Conservation (phyloP, 2,113 vertebrate genomes). For the Chlorodrepanis virens region DNA sequence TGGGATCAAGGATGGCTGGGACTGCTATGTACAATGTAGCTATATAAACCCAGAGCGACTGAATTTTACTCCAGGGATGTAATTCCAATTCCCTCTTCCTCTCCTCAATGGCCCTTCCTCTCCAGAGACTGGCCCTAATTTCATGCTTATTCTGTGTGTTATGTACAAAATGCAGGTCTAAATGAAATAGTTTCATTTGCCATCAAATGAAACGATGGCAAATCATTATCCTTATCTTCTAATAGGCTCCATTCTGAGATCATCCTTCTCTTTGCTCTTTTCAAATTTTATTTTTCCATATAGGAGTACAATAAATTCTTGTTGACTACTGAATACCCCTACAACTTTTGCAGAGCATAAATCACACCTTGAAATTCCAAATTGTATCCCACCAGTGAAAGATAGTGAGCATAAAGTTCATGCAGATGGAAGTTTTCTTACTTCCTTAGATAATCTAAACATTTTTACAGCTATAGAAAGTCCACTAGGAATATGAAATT, state of each 20-base stretch:
- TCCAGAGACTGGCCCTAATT: not conserved
- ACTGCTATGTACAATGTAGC: not conserved
- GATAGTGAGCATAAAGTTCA: not conserved
- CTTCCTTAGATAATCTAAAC: not conserved
- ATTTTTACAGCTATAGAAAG: not conserved
- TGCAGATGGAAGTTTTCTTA: not conserved
- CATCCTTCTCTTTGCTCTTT: slow-evolving; percentile 40
- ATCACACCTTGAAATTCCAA: slow-evolving; percentile 35
- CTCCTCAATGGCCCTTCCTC: not conserved
- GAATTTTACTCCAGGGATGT: slow-evolving; percentile 21
- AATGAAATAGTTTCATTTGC: not conserved
- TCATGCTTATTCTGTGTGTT: not conserved
- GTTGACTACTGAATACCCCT: slow-evolving; percentile 14
- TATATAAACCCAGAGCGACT: not conserved
- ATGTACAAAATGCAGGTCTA: not conserved
- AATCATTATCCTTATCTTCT: slow-evolving; percentile 33
- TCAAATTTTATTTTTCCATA: slow-evolving; percentile 24
- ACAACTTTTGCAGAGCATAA: not conserved
- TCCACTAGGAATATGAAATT: not conserved
- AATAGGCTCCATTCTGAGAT: not conserved
- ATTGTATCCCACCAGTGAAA: not conserved
- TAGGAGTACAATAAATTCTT: slow-evolving; percentile 47
- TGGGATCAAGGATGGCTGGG: slow-evolving; percentile 33
- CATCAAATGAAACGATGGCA: not conserved
- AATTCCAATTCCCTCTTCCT: not conserved